These are phyloP conservation scores for Rhynchomys soricoides DNA, from an alignment of 2,113 vertebrate species.

Conservation along the genomic window DNA sequence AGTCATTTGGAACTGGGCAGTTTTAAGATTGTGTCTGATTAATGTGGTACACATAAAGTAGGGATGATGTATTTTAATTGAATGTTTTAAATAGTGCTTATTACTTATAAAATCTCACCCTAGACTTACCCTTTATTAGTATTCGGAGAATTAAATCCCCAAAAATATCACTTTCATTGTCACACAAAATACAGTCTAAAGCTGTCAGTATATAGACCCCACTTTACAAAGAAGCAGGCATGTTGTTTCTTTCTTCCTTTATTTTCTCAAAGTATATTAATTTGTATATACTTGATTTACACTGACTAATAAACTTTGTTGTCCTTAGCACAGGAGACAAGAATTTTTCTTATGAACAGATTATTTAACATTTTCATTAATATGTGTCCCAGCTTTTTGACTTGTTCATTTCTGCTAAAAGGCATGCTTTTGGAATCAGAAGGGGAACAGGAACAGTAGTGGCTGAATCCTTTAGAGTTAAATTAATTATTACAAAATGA, in stretches of 20 bases:
- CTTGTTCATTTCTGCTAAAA: conserved; percentile 50
- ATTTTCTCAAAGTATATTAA: background rate
- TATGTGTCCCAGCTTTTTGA: background rate
- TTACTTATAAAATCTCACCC: background rate
- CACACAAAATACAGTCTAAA: background rate
- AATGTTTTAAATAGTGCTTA: background rate
- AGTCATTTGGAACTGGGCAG: background rate
- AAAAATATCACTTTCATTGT: background rate
- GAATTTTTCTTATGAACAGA: conserved; percentile 5
- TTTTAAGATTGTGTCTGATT: background rate
- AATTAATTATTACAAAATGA: background rate
- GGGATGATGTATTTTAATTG: background rate
- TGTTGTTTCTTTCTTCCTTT: background rate
- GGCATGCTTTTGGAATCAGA: conserved; percentile 12
- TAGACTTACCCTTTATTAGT: background rate
- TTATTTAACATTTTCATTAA: conserved; percentile 56
- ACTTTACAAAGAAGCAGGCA: background rate
- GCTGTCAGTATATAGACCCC: background rate
- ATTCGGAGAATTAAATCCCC: background rate
- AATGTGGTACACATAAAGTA: background rate
- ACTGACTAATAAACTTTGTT: background rate
- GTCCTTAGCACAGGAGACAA: background rate
- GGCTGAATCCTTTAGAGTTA: background rate
- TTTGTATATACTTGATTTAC: background rate
- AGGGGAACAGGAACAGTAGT: background rate